Evolutionary conservation across 2,113 vertebrate species (phyloP).

Genomic region (Larimichthys crocea): DNA sequence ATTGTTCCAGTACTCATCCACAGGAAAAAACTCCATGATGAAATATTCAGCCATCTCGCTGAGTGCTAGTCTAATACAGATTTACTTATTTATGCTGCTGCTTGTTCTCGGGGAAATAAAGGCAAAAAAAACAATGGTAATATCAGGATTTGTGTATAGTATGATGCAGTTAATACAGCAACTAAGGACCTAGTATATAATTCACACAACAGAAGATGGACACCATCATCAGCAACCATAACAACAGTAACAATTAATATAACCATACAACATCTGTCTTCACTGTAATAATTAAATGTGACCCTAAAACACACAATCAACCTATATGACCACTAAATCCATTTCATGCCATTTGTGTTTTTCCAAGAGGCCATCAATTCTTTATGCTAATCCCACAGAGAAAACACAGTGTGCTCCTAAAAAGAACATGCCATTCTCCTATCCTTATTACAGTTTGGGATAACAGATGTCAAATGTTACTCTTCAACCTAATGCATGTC

Average conservation of each 20-base stretch:
- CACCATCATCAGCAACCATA: background rate
- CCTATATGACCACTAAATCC: conserved; percentile 31
- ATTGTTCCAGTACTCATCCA: conserved; percentile 45
- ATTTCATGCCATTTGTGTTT: conserved; percentile 68
- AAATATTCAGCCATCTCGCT: conserved; percentile 72
- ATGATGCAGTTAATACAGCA: conserved; percentile 9
- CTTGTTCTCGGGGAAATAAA: conserved; percentile 55
- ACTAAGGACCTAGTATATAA: background rate
- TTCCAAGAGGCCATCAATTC: conserved; percentile 74
- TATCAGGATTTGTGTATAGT: conserved; percentile 27
- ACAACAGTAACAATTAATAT: background rate
- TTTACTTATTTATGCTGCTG: conserved; percentile 75
- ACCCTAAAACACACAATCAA: conserved; percentile 14
- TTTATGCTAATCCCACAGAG: conserved; percentile 66
- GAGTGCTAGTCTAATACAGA: conserved; percentile 72
- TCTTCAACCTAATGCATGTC: conserved; percentile 31
- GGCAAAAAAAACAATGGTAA: conserved; percentile 26
- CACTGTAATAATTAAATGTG: background rate
- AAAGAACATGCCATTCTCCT: conserved; percentile 60
- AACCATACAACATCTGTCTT: background rate
- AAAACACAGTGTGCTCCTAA: conserved; percentile 56
- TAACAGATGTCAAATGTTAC: conserved; percentile 44
- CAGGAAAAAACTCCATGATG: conserved; percentile 64
- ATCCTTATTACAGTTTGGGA: conserved; percentile 56
- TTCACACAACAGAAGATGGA: background rate